Base-by-base conservation (phyloP, 2,113 vertebrate genomes). In the Pterocles orientalis region DNA sequence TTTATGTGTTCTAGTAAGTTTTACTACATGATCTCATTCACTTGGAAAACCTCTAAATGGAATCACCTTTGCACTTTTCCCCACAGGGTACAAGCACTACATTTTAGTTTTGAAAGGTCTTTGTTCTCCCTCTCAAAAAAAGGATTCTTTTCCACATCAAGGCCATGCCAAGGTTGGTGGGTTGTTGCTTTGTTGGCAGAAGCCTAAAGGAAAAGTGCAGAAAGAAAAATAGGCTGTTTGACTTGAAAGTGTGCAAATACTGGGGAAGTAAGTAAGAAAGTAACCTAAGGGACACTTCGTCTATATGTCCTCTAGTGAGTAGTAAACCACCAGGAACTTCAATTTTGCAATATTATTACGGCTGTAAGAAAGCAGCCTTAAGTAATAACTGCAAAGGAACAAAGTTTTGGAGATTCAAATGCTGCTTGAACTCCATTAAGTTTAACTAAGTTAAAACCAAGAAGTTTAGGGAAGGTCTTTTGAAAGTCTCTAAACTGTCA, bases 11-110 rank as follows among this genome's bases (percentile, higher is more conserved):
- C 41, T 48, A 50, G 2, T 65, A 53, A 82, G 33, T 80, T 92
- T 93, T 62, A 36, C 82, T 94, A 70, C 62, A 80, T 77, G 39
- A 90, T 83, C 39, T 80, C 58, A 61, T 47, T 83, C 24, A 57
- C 93, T 86, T 86, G 41, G 58, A 88, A 88, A 94, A 75, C 47
- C n/a, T 81, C 86, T 75, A 88, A 94, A 92, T 70, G 76, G 39
- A 92, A 78, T 92, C 91, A 94, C 56, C 80, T 81, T 93, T 88
- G 76, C 47, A 78, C 64, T 83, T 57, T 90, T 82, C n/a, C 45
- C 84, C 62, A 43, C 5, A 79, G 66, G 75, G 53, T 50, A 69
- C 15, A 82, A 61, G 82, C 11, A 69, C 18, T 82, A 20, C 18
- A 43, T 71, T 79, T 79, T 31, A 61, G 13, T 82, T 93, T 92